A percentile compares a stretch with the other conserved stretches of the same genome.
These are phyloP conservation scores for Leptinotarsa rubiginosa DNA, from an alignment of 2,888 invertebrate genomes.

Conservation along the genomic window DNA sequence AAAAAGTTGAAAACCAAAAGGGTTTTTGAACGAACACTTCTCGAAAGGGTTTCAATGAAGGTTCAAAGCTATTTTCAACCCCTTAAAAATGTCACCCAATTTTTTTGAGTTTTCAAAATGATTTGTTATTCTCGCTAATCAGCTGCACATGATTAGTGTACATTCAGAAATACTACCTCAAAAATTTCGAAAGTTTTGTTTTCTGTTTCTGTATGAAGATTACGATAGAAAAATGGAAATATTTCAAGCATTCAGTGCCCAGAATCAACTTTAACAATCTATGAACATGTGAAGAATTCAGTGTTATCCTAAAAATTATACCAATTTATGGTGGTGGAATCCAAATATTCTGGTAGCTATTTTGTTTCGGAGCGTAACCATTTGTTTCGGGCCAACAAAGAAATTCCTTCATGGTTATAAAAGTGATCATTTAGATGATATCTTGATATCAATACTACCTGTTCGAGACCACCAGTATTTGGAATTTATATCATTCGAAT, in stretches of 20 bases:
- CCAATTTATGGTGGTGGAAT: conserved; percentile 28
- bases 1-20: no score
- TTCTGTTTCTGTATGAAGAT: no score
- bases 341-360: conserved; percentile 39
- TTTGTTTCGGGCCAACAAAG: conserved; percentile 40
- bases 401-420: conserved; percentile 37
- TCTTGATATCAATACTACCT: conserved; percentile 41
- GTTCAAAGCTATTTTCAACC: no score
- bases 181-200: no score
- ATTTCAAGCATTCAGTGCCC: background rate
- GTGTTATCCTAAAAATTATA: conserved; percentile 22
- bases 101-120: no score
- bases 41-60: no score
- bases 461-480: conserved; percentile 38
- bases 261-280: conserved; percentile 1
- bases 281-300: conserved; percentile 26
- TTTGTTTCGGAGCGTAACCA: conserved; percentile 31
- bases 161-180: no score
- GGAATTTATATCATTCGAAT: conserved; percentile 32
- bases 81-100: no score
- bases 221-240: background rate
- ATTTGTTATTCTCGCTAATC: no score
- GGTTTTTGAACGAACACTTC: no score
- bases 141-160: no score
- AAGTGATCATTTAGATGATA: conserved; percentile 41